Evolutionary conservation across 2,888 invertebrate genomes (phyloP).

Genomic region (Podabrus alpinus): DNA sequence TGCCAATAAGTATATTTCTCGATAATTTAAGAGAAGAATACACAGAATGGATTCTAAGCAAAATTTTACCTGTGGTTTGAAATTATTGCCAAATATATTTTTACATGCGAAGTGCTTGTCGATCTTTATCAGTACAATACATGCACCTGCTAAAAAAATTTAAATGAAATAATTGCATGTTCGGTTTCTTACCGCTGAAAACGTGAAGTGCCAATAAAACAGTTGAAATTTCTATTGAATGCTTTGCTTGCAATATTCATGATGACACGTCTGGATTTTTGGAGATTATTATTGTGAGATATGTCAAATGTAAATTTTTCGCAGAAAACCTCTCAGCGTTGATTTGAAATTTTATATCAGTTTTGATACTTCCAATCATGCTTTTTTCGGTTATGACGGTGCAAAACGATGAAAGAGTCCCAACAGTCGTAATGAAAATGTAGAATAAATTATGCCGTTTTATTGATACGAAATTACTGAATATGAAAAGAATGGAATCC

Average conservation of each 20-base stretch:
- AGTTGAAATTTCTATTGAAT: background rate
- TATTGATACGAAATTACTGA: too few species aligned
- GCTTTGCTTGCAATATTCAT: background rate
- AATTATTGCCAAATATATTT: background rate
- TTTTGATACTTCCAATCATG: background rate
- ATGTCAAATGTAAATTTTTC: too few species aligned
- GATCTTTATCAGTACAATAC: background rate
- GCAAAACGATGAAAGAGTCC: too few species aligned
- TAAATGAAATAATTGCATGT: background rate
- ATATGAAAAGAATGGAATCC: too few species aligned
- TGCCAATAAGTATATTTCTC: background rate
- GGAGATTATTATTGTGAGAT: background rate
- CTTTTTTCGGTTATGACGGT: too few species aligned
- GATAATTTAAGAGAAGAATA: background rate
- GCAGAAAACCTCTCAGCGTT: background rate
- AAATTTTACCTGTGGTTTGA: background rate
- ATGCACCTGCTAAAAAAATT: background rate
- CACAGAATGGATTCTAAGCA: too few species aligned
- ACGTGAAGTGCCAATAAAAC: background rate
- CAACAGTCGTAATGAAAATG: too few species aligned
- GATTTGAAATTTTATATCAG: background rate
- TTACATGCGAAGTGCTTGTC: background rate
- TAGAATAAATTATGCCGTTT: too few species aligned
- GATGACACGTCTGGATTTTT: background rate
- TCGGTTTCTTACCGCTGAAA: background rate